Percentiles rank a stretch among this genome's conserved stretches.
Conservation (phyloP, 2,888 invertebrate species). For the Eristalis pertinax region DNA sequence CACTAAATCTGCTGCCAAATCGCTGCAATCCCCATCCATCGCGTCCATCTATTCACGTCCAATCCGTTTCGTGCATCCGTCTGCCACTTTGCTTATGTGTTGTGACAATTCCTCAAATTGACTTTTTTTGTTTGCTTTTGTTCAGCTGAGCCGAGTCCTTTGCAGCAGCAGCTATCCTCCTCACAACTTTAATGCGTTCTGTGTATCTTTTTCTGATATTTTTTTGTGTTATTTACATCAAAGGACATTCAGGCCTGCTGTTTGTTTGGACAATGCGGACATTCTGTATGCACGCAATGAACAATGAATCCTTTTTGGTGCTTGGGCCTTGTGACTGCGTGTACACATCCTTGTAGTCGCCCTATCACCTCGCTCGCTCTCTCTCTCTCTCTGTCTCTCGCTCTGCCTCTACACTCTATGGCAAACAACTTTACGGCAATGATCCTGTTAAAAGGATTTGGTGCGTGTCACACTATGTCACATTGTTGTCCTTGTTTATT, state of each 20-base stretch:
- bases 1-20: conserved; percentile 71
- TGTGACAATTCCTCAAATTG: conserved; percentile 72
- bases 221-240: conserved; percentile 35
- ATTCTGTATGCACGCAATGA: conserved; percentile 44
- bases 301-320: conserved; percentile 59
- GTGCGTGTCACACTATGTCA: conserved; percentile 73
- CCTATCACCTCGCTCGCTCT: conserved; percentile 15
- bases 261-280: conserved; percentile 62
- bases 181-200: conserved; percentile 66
- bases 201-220: conserved; percentile 9
- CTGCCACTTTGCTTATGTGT: conserved; percentile 56
- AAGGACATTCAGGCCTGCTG: conserved; percentile 53
- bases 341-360: conserved; percentile 26
- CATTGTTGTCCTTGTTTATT: conserved; percentile 69
- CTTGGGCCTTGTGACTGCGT: conserved; percentile 42
- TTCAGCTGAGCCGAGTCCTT: conserved; percentile 1
- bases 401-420: conserved; percentile 24
- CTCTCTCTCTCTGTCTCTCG: conserved; percentile 22
- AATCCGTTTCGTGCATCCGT: conserved; percentile 48
- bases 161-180: conserved; percentile 40
- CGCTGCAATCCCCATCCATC: conserved; percentile 63
- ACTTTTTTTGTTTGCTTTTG: conserved; percentile 34
- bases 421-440: conserved; percentile 66
- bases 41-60: conserved; percentile 56
- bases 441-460: conserved; percentile 73